A percentile compares a stretch with the other conserved stretches of the same genome.
phyloP scores from a whole-genome alignment of 2,797 vertebrate species.

The Lithobates pipiens region DNA sequence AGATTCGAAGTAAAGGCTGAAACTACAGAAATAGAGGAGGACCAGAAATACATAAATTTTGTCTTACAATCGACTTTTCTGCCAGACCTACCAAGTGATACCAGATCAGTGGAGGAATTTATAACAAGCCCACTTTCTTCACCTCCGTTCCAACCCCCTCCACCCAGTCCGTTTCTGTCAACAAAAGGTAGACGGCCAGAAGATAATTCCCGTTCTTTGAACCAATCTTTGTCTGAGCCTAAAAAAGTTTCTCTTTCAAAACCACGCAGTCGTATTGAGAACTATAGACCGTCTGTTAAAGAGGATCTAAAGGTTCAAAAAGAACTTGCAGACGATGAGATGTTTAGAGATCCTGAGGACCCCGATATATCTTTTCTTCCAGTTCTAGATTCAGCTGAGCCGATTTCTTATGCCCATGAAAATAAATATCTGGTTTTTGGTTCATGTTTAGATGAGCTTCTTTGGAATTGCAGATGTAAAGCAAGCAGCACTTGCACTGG shows the following conservation, averaged over 20 bases:
- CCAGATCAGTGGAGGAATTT: neutral
- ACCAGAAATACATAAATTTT: neutral
- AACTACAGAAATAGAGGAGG: neutral
- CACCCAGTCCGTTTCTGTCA: neutral
- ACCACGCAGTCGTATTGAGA: neutral
- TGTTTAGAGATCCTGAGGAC: neutral
- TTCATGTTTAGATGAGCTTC: conserved; percentile 7
- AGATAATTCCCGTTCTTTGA: neutral
- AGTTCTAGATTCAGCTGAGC: neutral
- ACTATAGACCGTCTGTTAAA: neutral
- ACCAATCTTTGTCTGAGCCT: neutral
- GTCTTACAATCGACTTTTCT: neutral
- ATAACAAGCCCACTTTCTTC: neutral
- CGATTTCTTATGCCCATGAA: neutral
- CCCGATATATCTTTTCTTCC: neutral
- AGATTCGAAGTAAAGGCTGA: neutral
- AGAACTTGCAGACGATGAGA: neutral
- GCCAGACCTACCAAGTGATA: neutral
- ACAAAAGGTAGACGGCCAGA: neutral
- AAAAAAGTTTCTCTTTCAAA: neutral
- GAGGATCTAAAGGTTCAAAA: neutral
- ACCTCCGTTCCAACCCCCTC: neutral
- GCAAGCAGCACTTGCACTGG: neutral
- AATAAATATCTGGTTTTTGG: conserved; percentile 13
- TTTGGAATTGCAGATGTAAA: neutral